A percentile compares a stretch with the other conserved stretches of the same genome.
phyloP scores from a whole-genome alignment of 2,113 vertebrate species.

The Burhinus oedicnemus region DNA sequence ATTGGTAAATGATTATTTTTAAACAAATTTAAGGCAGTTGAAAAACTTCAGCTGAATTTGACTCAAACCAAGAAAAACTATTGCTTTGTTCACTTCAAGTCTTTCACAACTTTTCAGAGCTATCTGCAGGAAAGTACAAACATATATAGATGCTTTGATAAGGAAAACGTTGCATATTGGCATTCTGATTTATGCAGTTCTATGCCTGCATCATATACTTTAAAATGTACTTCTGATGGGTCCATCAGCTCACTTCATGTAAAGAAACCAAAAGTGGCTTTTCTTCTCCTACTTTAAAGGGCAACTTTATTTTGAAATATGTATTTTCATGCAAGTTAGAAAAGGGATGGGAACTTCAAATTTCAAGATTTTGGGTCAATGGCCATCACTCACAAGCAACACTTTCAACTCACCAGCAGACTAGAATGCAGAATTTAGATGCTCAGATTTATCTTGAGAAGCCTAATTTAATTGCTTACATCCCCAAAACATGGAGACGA shows the following conservation, averaged over 20 bases:
- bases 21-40: neutral
- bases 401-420: neutral
- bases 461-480: neutral
- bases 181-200: neutral
- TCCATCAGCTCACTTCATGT: neutral
- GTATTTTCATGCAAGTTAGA: neutral
- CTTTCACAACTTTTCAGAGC: neutral
- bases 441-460: neutral
- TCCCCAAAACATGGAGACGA: neutral
- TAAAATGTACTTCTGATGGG: neutral
- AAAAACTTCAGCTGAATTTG: neutral
- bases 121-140: neutral
- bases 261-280: neutral
- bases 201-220: neutral
- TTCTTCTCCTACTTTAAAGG: neutral
- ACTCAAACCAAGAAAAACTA: neutral
- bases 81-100: neutral
- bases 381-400: neutral
- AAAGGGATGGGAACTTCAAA: neutral
- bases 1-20: neutral
- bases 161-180: neutral
- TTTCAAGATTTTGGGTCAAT: neutral
- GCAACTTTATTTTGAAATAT: neutral
- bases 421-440: neutral
- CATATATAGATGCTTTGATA: neutral